Conservation (phyloP, 2,797 vertebrate species). For the Arrhamphus sclerolepis region DNA sequence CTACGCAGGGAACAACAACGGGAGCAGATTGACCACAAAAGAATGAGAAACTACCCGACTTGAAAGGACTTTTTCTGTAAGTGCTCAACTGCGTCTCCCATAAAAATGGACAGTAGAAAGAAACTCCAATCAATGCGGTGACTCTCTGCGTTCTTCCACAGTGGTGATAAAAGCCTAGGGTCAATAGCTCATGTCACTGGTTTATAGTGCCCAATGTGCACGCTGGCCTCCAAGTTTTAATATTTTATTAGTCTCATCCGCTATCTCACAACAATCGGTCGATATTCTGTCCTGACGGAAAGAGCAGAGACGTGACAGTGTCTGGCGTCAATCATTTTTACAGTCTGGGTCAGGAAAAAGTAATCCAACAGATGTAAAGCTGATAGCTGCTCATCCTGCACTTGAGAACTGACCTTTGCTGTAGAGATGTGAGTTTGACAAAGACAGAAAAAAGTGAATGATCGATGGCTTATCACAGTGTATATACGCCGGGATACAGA, state of each 20-base stretch:
- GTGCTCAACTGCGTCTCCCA: slow-evolving; percentile 38
- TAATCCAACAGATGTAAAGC: slow-evolving; percentile 19
- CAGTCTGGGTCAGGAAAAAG: slow-evolving; percentile 36
- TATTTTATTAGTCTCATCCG: slow-evolving; percentile 75
- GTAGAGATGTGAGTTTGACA: neutral
- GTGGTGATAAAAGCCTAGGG: slow-evolving; percentile 60
- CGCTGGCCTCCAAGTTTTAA: slow-evolving; percentile 54
- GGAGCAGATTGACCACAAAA: slow-evolving; percentile 15
- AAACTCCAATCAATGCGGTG: slow-evolving; percentile 50
- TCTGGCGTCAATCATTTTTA: slow-evolving; percentile 60
- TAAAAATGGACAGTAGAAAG: slow-evolving; percentile 46
- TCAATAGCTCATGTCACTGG: slow-evolving; percentile 63
- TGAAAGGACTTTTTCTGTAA: slow-evolving; percentile 30
- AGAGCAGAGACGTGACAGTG: slow-evolving; percentile 33
- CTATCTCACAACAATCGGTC: slow-evolving; percentile 64
- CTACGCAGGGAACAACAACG: neutral
- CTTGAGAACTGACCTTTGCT: neutral
- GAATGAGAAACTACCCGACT: neutral
- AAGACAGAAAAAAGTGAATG: neutral
- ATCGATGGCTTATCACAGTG: no score
- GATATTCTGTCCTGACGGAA: slow-evolving; percentile 47
- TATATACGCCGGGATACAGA: no score
- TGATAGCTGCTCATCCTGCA: slow-evolving; percentile 1
- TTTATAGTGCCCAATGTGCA: slow-evolving; percentile 50
- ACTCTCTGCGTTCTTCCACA: slow-evolving; percentile 37